Evolutionary conservation across 2,113 vertebrate species (phyloP).

Genomic region (Chunga burmeisteri): DNA sequence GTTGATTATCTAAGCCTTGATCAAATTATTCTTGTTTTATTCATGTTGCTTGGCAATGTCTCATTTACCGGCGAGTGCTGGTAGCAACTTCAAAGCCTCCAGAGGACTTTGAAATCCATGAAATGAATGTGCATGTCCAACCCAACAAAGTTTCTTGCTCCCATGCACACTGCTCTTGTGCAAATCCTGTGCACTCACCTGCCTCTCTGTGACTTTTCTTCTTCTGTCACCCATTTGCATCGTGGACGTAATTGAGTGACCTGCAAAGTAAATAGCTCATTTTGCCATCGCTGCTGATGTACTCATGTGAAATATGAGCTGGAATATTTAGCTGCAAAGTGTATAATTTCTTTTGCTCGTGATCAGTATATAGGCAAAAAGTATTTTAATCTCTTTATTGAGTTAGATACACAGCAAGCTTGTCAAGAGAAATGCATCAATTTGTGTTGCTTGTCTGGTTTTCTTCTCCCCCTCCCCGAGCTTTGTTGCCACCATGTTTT

Average conservation of each 20-base stretch:
- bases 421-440: background rate
- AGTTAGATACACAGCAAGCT: background rate
- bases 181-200: background rate
- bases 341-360: background rate
- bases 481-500: background rate
- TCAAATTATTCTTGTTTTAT: constrained; percentile 20
- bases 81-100: constrained; percentile 12
- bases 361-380: background rate
- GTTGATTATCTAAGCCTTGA: constrained; percentile 31
- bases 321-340: background rate
- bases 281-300: background rate
- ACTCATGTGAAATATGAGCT: background rate
- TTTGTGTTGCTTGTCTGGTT: background rate
- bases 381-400: background rate
- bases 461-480: too few species aligned
- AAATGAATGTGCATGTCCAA: background rate
- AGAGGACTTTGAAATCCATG: background rate
- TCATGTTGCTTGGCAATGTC: background rate
- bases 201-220: background rate
- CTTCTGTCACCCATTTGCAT: background rate
- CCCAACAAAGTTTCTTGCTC: background rate
- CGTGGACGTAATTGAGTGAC: background rate
- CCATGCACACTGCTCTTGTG: background rate
- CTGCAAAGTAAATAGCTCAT: background rate
- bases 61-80: background rate